Conservation (phyloP, 2,888 invertebrate genomes). For the Blomia tropicalis region DNA sequence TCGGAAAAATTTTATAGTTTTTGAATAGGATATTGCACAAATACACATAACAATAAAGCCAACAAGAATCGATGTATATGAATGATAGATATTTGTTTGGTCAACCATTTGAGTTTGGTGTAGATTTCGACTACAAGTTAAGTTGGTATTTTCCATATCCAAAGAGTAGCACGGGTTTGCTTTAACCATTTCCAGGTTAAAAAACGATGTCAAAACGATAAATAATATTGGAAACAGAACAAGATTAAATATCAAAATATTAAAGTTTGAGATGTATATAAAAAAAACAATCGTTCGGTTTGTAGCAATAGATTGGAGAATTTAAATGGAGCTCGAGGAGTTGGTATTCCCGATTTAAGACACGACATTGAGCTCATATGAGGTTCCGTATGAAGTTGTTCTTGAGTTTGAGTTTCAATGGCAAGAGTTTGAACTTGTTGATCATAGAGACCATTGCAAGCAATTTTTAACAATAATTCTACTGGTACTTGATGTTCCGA, state of each 20-base stretch:
- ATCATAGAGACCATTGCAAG: neutral
- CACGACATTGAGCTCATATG: neutral
- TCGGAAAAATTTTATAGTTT: slow-evolving; percentile 8
- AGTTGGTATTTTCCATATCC: neutral
- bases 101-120: neutral
- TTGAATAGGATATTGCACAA: neutral
- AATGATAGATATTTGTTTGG: neutral
- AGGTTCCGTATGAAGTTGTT: neutral
- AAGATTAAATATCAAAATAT: neutral
- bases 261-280: neutral
- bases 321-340: neutral
- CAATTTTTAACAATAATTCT: neutral
- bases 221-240: neutral
- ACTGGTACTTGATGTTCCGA: neutral
- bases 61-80: neutral
- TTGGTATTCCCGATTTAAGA: neutral
- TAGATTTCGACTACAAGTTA: neutral
- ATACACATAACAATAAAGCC: neutral
- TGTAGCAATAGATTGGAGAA: neutral
- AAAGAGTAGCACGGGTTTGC: neutral
- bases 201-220: neutral
- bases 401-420: neutral
- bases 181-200: neutral
- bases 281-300: neutral
- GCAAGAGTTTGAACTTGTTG: neutral